A percentile compares a stretch with the other conserved stretches of the same genome.
phyloP scores from a whole-genome alignment of 1,140 invertebrate species.

The Procambarus virginalis region DNA sequence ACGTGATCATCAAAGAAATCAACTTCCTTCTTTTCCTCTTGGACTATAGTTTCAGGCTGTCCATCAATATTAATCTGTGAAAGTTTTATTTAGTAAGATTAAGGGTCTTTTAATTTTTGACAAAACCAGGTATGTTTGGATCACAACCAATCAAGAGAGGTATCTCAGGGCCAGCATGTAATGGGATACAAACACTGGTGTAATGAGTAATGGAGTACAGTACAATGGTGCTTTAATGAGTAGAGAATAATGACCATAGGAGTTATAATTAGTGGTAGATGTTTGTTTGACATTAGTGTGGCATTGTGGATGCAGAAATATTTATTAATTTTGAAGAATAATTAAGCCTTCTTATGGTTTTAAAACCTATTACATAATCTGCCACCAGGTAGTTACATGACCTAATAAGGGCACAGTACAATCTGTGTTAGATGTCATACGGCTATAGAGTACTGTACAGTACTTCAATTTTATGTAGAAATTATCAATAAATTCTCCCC shows the following conservation, averaged over 20 bases:
- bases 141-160: neutral
- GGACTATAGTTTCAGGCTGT: conserved; percentile 66
- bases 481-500: too few relatives aligned
- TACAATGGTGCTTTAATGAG: neutral
- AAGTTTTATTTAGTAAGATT: neutral
- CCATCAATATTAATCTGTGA: conserved; percentile 75
- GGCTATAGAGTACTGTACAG: too few relatives aligned
- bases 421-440: too few relatives aligned
- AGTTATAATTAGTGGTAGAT: neutral
- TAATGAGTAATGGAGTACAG: neutral
- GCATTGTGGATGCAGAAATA: too few relatives aligned
- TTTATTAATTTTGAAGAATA: too few relatives aligned
- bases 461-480: too few relatives aligned
- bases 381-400: too few relatives aligned
- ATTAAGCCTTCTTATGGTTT: too few relatives aligned
- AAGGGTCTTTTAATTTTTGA: neutral
- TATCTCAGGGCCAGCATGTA: neutral
- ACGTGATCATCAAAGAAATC: conserved; percentile 88
- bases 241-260: neutral
- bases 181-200: neutral
- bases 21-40: conserved; percentile 79
- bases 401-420: too few relatives aligned
- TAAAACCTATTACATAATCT: too few relatives aligned
- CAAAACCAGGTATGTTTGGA: neutral
- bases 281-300: too few relatives aligned